Evolutionary conservation across 2,113 vertebrate genomes (phyloP).

Genomic region (Xyrauchen texanus): DNA sequence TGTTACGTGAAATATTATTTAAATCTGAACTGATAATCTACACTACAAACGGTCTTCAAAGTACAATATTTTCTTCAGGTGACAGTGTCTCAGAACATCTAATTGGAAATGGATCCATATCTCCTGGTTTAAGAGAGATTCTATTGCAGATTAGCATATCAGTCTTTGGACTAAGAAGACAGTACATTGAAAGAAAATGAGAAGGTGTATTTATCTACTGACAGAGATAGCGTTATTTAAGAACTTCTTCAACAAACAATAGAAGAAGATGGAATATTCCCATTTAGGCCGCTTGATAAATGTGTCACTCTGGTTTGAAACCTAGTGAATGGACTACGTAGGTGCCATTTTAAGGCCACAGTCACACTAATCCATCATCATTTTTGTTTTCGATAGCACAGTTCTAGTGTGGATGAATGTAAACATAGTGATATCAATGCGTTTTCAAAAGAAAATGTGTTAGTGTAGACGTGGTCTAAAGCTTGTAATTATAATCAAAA

Average conservation of each 20-base stretch:
- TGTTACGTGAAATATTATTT: conserved; percentile 21
- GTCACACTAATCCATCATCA: too few species aligned
- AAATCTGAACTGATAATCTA: conserved; percentile 28
- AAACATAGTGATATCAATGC: too few species aligned
- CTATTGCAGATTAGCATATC: conserved; percentile 8
- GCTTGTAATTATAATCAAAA: too few species aligned
- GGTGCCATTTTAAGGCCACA: too few species aligned
- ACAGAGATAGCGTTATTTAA: conserved; percentile 20
- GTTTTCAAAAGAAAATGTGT: too few species aligned
- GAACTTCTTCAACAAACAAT: neutral
- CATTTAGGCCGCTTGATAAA: too few species aligned
- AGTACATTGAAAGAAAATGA: conserved; percentile 32
- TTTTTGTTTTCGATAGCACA: too few species aligned
- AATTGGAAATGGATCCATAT: conserved; percentile 36
- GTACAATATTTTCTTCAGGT: conserved; percentile 14
- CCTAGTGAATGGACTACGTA: too few species aligned
- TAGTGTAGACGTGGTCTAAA: too few species aligned
- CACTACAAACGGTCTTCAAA: conserved; percentile 16
- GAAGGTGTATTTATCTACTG: conserved; percentile 3
- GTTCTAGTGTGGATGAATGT: too few species aligned
- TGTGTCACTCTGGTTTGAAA: too few species aligned
- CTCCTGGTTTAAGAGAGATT: conserved; percentile 8
- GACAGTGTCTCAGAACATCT: neutral
- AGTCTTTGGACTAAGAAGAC: neutral
- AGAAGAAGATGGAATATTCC: too few species aligned